Conservation (phyloP, 2,888 invertebrate genomes). For the Arctia plantaginis region DNA sequence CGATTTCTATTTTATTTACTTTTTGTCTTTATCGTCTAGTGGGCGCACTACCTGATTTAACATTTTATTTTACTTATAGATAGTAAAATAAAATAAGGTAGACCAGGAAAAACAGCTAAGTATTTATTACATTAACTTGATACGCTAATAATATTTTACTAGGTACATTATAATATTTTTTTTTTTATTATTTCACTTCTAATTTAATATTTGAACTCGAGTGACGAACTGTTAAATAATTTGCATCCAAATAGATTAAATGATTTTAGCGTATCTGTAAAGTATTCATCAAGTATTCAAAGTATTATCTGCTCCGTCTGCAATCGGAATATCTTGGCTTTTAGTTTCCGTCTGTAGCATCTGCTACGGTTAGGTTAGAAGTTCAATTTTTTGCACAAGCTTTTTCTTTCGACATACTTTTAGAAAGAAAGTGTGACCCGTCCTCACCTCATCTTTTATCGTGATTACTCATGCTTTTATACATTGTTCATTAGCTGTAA, state of each 20-base stretch:
- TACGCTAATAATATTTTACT: too few species aligned
- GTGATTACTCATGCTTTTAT: background rate
- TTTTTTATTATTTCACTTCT: too few species aligned
- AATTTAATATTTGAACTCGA: background rate
- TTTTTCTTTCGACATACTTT: slow-evolving; percentile 3
- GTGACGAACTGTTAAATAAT: background rate
- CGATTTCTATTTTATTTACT: too few species aligned
- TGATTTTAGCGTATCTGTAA: background rate
- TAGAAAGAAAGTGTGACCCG: background rate
- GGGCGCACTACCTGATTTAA: too few species aligned
- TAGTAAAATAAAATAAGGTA: too few species aligned
- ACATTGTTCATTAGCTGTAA: background rate
- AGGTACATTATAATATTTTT: background rate
- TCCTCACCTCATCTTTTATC: background rate
- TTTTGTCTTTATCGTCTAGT: too few species aligned
- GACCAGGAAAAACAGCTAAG: too few species aligned
- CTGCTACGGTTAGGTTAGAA: slow-evolving; percentile 3
- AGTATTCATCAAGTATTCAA: background rate
- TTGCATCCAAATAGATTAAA: background rate
- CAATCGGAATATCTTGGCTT: background rate
- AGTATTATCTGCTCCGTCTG: background rate
- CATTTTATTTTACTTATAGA: too few species aligned
- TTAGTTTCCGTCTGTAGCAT: background rate
- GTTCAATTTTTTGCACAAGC: background rate
- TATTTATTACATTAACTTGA: too few species aligned